Evolutionary conservation across 1,140 invertebrate species (phyloP).

Genomic region (Bilobella aurantiaca): DNA sequence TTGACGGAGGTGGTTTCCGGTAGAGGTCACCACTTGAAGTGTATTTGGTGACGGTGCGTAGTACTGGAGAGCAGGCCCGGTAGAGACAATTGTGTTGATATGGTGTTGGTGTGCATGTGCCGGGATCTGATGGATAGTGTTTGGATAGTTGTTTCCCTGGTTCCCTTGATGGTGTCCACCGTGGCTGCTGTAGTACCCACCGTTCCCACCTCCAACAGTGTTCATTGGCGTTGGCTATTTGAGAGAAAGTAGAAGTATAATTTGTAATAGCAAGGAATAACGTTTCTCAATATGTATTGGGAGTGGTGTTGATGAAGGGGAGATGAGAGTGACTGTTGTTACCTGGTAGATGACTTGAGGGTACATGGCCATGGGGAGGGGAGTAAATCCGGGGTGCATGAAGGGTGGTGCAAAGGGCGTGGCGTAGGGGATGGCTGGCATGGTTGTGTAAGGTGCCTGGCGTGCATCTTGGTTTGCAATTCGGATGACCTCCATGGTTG

Average conservation of each 20-base stretch:
- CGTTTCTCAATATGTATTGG: background rate
- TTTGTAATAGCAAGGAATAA: background rate
- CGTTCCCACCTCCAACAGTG: background rate
- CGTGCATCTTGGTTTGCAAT: conserved; percentile 20
- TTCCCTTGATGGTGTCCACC: conserved; percentile 16
- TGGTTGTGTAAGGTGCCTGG: conserved; percentile 16
- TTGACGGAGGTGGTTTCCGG: conserved; percentile 19
- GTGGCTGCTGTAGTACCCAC: conserved; percentile 23
- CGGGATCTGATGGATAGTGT: conserved; percentile 2
- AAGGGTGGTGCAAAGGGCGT: conserved; percentile 25
- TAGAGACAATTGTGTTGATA: conserved; percentile 29
- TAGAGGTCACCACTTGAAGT: conserved; percentile 26
- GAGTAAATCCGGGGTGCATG: conserved; percentile 30
- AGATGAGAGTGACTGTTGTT: too few species aligned
- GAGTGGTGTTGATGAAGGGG: background rate
- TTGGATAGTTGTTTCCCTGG: conserved; percentile 2
- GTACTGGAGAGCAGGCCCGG: conserved; percentile 37
- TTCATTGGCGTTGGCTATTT: background rate
- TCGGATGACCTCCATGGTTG: conserved; percentile 25
- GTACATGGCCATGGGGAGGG: conserved; percentile 8
- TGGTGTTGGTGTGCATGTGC: conserved; percentile 25
- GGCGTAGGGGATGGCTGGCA: conserved; percentile 23
- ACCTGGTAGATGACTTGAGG: conserved; percentile 33
- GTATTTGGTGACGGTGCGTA: conserved; percentile 33
- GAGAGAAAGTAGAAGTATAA: background rate